These are phyloP conservation scores for Drosophila pachea DNA, from an alignment of 1,140 invertebrate species.

Conservation along the genomic window DNA sequence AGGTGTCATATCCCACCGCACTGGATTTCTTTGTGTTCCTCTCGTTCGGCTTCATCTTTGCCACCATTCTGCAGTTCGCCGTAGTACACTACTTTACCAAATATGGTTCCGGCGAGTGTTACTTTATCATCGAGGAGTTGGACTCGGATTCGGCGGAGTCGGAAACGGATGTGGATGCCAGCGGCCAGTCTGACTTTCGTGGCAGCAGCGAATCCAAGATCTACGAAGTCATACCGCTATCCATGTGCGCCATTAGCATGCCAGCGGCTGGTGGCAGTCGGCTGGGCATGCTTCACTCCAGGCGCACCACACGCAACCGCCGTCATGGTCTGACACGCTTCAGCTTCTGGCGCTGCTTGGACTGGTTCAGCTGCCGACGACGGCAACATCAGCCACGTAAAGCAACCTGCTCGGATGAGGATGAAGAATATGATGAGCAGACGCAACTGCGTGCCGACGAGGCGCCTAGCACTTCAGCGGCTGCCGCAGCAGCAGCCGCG, in stretches of 20 bases:
- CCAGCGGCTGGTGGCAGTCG: slow-evolving; percentile 45
- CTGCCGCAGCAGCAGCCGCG: slow-evolving; percentile 47
- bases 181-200: slow-evolving; percentile 55
- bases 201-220: slow-evolving; percentile 71
- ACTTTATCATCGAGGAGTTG: slow-evolving; percentile 84
- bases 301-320: slow-evolving; percentile 50
- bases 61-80: slow-evolving; percentile 92
- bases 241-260: slow-evolving; percentile 73
- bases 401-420: slow-evolving; percentile 54
- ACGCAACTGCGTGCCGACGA: slow-evolving; percentile 62
- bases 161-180: slow-evolving; percentile 79
- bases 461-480: slow-evolving; percentile 53
- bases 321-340: slow-evolving; percentile 42
- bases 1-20: slow-evolving; percentile 92
- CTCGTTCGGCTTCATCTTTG: slow-evolving; percentile 92
- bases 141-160: slow-evolving; percentile 81
- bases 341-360: slow-evolving; percentile 52
- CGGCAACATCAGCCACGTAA: slow-evolving; percentile 19
- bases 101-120: slow-evolving; percentile 91
- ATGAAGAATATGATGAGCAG: slow-evolving; percentile 70
- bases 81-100: slow-evolving; percentile 95
- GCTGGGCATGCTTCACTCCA: slow-evolving; percentile 51
- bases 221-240: slow-evolving; percentile 74
- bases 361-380: slow-evolving; percentile 50
- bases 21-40: slow-evolving; percentile 93